Conservation (phyloP, 2,797 vertebrate genomes). For the Esox masquinongy region DNA sequence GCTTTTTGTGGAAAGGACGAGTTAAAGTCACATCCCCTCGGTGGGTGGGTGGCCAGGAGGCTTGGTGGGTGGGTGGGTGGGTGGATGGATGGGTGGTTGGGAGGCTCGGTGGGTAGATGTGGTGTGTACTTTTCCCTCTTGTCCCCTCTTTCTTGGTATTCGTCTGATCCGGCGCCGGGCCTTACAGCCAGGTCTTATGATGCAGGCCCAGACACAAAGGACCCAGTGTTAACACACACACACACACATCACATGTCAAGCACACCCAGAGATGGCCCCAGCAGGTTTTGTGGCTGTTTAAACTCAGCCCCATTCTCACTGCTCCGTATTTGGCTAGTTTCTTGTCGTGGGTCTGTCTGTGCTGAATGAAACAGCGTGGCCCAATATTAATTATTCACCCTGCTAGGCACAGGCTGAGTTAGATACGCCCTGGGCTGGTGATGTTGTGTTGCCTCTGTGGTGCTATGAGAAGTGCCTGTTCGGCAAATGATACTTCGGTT, state of each 20-base stretch:
- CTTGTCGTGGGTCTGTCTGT: neutral
- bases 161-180: neutral
- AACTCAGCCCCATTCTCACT: neutral
- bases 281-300: neutral
- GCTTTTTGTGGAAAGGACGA: neutral
- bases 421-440: neutral
- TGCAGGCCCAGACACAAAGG: neutral
- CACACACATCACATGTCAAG: neutral
- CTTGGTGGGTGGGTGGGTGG: no score
- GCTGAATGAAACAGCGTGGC: neutral
- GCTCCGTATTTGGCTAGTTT: neutral
- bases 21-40: neutral
- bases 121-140: neutral
- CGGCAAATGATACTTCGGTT: no score
- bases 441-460: neutral
- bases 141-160: neutral
- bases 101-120: neutral
- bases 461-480: no score
- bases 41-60: no score
- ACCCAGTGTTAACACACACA: slow-evolving; percentile 3
- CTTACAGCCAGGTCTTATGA: neutral
- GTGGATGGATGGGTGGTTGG: no score
- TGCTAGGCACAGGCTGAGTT: neutral
- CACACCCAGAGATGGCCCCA: neutral
- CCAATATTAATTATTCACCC: neutral